Percentiles rank a stretch among this genome's conserved stretches.
Conservation (phyloP, 2,797 vertebrate genomes). For the Centroberyx gerrardi region DNA sequence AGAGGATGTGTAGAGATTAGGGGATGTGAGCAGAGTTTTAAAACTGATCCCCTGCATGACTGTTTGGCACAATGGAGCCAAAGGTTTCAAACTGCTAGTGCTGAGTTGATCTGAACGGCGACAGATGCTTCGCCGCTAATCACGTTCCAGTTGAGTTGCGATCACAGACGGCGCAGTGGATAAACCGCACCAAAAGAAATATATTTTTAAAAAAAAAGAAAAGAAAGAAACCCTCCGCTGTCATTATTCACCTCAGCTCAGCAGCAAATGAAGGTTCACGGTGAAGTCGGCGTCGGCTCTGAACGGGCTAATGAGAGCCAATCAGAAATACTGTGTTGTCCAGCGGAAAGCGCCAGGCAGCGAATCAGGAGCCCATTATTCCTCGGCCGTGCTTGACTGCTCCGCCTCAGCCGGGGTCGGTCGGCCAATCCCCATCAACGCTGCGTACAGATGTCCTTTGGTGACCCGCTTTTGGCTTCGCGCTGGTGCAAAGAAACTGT, state of each 20-base stretch:
- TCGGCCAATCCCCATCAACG: slow-evolving; percentile 8
- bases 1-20: slow-evolving; percentile 16
- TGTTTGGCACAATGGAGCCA: slow-evolving; percentile 76
- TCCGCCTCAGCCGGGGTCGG: slow-evolving; percentile 8
- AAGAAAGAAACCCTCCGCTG: slow-evolving; percentile 68
- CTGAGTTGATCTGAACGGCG: slow-evolving; percentile 30
- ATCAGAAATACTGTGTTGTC: slow-evolving; percentile 59
- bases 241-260: slow-evolving; percentile 32
- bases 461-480: slow-evolving; percentile 29
- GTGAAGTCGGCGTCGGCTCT: slow-evolving; percentile 4
- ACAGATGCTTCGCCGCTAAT: slow-evolving; percentile 35
- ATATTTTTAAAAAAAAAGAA: not conserved
- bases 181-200: slow-evolving; percentile 25
- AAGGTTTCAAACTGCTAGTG: slow-evolving; percentile 46
- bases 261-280: slow-evolving; percentile 8
- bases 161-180: slow-evolving; percentile 89
- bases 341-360: slow-evolving; percentile 4
- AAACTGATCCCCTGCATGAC: slow-evolving; percentile 32
- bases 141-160: slow-evolving; percentile 72
- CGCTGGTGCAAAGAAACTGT: slow-evolving; percentile 15
- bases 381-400: not conserved
- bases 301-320: slow-evolving; percentile 2
- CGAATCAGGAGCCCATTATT: slow-evolving; percentile 26
- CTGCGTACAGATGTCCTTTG: slow-evolving; percentile 34
- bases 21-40: slow-evolving; percentile 32